These are phyloP conservation scores for Sipunculus nudus DNA, from an alignment of 2,888 invertebrate species.

Conservation along the genomic window DNA sequence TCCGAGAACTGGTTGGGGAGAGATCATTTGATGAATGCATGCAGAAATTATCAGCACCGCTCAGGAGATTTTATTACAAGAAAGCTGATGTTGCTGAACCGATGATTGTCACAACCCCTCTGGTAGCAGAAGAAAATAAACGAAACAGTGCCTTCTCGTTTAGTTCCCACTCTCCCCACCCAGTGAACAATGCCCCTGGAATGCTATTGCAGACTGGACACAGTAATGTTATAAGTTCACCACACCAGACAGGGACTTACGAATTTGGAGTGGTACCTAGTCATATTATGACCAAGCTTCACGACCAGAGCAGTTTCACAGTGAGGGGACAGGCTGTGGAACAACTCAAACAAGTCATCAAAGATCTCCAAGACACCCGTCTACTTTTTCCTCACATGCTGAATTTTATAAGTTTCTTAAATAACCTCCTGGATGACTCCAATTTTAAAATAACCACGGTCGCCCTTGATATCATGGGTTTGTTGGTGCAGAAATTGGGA, in stretches of 20 bases:
- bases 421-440: slow-evolving; percentile 73
- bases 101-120: neutral
- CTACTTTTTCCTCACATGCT: slow-evolving; percentile 73
- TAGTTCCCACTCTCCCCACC: too few species aligned
- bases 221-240: neutral
- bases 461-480: slow-evolving; percentile 67
- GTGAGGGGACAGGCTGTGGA: slow-evolving; percentile 72
- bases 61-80: slow-evolving; percentile 34
- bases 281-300: slow-evolving; percentile 64
- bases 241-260: slow-evolving; percentile 6
- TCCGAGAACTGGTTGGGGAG: slow-evolving; percentile 65
- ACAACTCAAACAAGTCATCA: slow-evolving; percentile 71
- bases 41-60: slow-evolving; percentile 51
- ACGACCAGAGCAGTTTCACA: slow-evolving; percentile 72
- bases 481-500: slow-evolving; percentile 67
- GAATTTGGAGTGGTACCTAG: slow-evolving; percentile 67
- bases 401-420: slow-evolving; percentile 74
- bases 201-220: neutral
- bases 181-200: slow-evolving; percentile 9
- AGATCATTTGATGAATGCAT: slow-evolving; percentile 59
- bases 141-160: slow-evolving; percentile 11
- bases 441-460: slow-evolving; percentile 70
- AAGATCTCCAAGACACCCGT: slow-evolving; percentile 48
- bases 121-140: neutral
- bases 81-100: slow-evolving; percentile 15